Evolutionary conservation across 2,888 invertebrate species (phyloP).

Genomic region (Syritta pipiens): DNA sequence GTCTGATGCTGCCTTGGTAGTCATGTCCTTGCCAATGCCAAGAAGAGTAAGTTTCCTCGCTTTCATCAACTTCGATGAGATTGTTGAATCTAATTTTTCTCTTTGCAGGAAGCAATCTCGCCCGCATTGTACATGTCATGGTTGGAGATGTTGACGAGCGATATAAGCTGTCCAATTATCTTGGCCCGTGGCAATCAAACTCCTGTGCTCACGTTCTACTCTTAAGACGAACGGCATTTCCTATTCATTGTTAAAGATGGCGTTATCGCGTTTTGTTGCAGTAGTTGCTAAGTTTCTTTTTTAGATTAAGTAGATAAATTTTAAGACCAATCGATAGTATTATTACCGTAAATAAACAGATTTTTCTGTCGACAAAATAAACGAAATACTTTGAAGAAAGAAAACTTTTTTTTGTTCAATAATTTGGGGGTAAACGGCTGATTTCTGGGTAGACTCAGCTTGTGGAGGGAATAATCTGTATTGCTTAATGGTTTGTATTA

Average conservation of each 20-base stretch:
- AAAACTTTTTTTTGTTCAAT: background rate
- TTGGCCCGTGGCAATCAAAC: conserved; percentile 92
- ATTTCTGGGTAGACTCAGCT: no score
- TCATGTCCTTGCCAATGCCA: conserved; percentile 98
- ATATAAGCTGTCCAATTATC: conserved; percentile 91
- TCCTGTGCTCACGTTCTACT: conserved; percentile 93
- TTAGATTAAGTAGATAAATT: conserved; percentile 32
- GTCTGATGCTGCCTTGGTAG: conserved; percentile 90
- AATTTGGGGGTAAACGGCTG: no score
- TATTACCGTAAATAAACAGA: conserved; percentile 39
- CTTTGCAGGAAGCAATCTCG: conserved; percentile 86
- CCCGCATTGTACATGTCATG: conserved; percentile 97
- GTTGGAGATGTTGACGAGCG: conserved; percentile 93
- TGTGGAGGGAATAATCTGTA: no score
- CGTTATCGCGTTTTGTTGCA: conserved; percentile 19
- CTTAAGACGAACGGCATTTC: conserved; percentile 80
- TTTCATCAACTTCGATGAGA: background rate
- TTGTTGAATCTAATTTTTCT: background rate
- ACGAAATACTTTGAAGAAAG: conserved; percentile 4
- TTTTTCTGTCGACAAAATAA: background rate
- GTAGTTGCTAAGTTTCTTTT: conserved; percentile 29
- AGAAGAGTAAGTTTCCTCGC: conserved; percentile 82
- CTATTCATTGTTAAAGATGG: background rate
- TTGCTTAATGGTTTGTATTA: no score
- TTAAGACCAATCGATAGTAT: conserved; percentile 59